A percentile compares a stretch with the other conserved stretches of the same genome.
Evolutionary conservation across 2,888 invertebrate species (phyloP).

Genomic region (Mimachlamys varia): DNA sequence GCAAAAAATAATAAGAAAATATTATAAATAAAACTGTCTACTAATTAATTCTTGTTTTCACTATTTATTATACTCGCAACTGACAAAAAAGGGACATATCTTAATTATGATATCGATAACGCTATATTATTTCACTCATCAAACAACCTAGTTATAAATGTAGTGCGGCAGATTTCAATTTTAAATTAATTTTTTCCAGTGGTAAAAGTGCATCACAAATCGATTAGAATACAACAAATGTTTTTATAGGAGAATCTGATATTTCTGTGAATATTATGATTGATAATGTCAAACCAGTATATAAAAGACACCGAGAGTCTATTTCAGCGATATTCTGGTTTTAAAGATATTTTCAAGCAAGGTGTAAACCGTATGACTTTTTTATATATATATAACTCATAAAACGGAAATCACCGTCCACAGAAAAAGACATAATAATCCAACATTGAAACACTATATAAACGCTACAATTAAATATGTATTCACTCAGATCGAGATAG

Average conservation of each 20-base stretch:
- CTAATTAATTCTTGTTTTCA: no score
- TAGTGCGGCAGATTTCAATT: no score
- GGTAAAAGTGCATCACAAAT: no score
- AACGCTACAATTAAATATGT: neutral
- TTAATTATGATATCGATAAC: no score
- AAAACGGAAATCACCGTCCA: neutral
- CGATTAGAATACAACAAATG: neutral
- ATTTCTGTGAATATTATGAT: neutral
- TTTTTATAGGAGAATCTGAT: neutral
- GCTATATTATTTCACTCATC: no score
- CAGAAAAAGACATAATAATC: neutral
- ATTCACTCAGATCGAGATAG: neutral
- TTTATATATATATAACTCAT: neutral
- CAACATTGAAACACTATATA: neutral
- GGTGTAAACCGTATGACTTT: neutral
- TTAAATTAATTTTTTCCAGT: no score
- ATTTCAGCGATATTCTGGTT: neutral
- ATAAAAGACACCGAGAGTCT: no score
- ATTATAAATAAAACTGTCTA: no score
- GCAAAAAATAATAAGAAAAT: no score
- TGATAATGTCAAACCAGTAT: neutral
- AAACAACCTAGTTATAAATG: no score
- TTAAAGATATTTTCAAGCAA: neutral
- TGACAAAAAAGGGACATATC: no score
- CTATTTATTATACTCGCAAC: no score